These are phyloP conservation scores for Rotaria macrura DNA, from an alignment of 2,888 invertebrate species.

Conservation along the genomic window DNA sequence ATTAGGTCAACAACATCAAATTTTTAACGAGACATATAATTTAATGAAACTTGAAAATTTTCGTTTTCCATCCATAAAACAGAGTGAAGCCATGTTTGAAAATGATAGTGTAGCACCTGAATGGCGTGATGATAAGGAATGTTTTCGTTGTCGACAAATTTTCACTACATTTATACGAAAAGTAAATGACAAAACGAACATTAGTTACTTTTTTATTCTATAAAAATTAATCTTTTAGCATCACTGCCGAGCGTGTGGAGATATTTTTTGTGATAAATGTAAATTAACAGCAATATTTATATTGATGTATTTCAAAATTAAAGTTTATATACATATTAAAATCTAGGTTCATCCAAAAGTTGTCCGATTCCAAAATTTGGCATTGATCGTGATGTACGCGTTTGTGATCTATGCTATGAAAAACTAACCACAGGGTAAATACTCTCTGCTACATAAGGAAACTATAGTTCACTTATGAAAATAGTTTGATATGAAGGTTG, in stretches of 20 bases:
- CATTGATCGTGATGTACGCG: slow-evolving; percentile 92
- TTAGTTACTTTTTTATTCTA: slow-evolving; percentile 32
- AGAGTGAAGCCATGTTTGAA: slow-evolving; percentile 95
- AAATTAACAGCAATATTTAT: no score
- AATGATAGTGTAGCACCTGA: slow-evolving; percentile 83
- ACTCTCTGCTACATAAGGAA: no score
- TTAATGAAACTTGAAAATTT: slow-evolving; percentile 77
- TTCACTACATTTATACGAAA: slow-evolving; percentile 75
- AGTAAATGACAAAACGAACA: slow-evolving; percentile 42
- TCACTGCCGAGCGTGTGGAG: slow-evolving; percentile 94
- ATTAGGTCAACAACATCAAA: slow-evolving; percentile 63
- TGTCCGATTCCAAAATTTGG: slow-evolving; percentile 90
- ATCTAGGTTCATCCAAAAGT: slow-evolving; percentile 64
- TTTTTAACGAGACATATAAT: slow-evolving; percentile 82
- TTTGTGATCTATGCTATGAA: slow-evolving; percentile 87
- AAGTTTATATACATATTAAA: neutral
- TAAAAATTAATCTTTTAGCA: slow-evolving; percentile 57
- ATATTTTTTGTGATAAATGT: slow-evolving; percentile 89
- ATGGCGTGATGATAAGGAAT: slow-evolving; percentile 69
- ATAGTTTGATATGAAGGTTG: no score
- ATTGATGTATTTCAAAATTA: neutral
- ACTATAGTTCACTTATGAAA: no score
- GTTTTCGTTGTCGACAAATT: slow-evolving; percentile 64
- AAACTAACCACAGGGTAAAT: slow-evolving; percentile 49
- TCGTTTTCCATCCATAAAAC: slow-evolving; percentile 56